Conservation (phyloP, 2,888 invertebrate genomes). For the Macrosiphum euphorbiae region DNA sequence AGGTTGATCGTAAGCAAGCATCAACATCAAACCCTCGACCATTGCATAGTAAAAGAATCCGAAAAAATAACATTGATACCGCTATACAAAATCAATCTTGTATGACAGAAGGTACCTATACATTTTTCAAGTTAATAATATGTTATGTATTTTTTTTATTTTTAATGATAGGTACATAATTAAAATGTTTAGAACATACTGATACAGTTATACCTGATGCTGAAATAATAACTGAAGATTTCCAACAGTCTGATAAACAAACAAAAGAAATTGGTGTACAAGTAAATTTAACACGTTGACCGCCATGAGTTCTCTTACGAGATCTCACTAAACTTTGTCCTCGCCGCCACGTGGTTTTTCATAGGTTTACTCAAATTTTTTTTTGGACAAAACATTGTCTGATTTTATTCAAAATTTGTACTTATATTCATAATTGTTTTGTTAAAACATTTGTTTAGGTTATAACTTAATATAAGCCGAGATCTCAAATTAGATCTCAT, state of each 20-base stretch:
- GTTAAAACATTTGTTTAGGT: too few species aligned
- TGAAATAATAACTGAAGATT: conserved; percentile 10
- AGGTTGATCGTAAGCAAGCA: neutral
- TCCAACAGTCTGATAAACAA: conserved; percentile 1
- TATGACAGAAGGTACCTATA: conserved; percentile 21
- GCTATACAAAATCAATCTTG: neutral
- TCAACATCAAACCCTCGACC: neutral
- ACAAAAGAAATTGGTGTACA: neutral
- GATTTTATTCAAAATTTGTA: too few species aligned
- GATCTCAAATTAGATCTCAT: too few species aligned
- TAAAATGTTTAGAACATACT: conserved; percentile 25
- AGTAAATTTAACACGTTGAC: too few species aligned
- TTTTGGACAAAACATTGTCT: too few species aligned
- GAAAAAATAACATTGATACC: conserved; percentile 11
- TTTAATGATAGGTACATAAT: conserved; percentile 7
- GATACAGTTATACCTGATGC: neutral
- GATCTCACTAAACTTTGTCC: too few species aligned
- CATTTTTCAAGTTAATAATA: conserved; percentile 1
- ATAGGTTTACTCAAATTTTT: too few species aligned
- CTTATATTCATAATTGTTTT: too few species aligned
- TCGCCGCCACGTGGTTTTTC: too few species aligned
- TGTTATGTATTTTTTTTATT: neutral
- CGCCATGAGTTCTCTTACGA: too few species aligned
- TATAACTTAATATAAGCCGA: too few species aligned
- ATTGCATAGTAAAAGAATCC: neutral